Evolutionary conservation across 2,888 invertebrate species (phyloP), one percentile per base, ranked within the genome.

Genomic region (Aphodius granarius): DNA sequence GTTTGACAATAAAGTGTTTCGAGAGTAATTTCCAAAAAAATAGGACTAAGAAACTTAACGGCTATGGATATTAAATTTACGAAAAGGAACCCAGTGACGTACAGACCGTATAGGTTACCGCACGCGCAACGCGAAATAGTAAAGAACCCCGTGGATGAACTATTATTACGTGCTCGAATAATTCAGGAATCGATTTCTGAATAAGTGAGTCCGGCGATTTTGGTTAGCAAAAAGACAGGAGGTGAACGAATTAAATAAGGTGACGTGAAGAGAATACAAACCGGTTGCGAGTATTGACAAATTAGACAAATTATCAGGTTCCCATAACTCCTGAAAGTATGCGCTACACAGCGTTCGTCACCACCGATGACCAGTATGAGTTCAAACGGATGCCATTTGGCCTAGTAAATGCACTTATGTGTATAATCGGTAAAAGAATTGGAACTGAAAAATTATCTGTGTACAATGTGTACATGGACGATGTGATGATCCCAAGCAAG

Each of bases 51-150:
- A 13, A 74, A 72, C 71, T 22, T 72, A 65, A 19, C 77, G 2
- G 72, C 71, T 18, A 71, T 71, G 64, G n/a, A 63, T 1, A 75
- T 71, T 0, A 64, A 71, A 21, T 3, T 72, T 16, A 22, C n/a
- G 13, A 43, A 71, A 5, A 63, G 71, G 16, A 62, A 43, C 15
- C 18, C 62, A 66, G 66, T 75, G 20, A 72, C 65, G 18, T 43
- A 75, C 73, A 20, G 81, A 66, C 80, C 81, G 9, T 81, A 81
- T 74, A 70, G 80, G 22, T 68, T 81, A 72, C 73, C 79, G 3
- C 20, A 73, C 66, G n/a, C 76, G 16, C 79, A 81, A 71, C 72
- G 80, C 18, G 73, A 22, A 15, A 68, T 63, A 65, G 79, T 80
- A 16, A 72, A 75, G 43, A 71, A 80, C n/a, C 76, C 78, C 74